Base-by-base conservation (phyloP, 2,797 vertebrate species). In the Dermochelys coriacea region DNA sequence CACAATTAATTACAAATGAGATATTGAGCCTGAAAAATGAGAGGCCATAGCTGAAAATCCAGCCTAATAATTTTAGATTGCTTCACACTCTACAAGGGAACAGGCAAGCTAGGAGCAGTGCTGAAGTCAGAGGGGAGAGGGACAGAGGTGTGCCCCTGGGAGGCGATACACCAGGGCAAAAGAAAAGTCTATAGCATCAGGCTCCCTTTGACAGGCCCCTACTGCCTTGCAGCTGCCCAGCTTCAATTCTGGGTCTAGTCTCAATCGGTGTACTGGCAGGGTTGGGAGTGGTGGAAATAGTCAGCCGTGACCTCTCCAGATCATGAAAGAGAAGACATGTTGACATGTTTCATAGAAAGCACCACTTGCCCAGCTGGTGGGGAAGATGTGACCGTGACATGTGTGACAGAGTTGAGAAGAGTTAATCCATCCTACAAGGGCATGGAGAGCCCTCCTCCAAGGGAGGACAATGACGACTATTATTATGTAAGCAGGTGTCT, bases 281-380 rank as follows among this genome's bases (percentile, higher is more conserved):
- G 27, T 54, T 78, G 80, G 95, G 89, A 96, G 96, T 95, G 89
- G 90, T 94, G 87, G 96, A 96, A 97, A 96, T 96, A 96, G 95
- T 94, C 96, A 97, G 96, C 93, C 91, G 6, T 91, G 94, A 95
- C 96, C 93, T 96, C 86, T 57, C 49, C 3, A 1, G 96, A 94
- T 96, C 90, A 97, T 97, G 96, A 96, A 96, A 96, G 93, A 89
- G 91, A 96, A 96, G 94, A 96, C 94, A 96, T 96, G 18, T 71
- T 12, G 86, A 96, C 90, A 96, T 94, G 95, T 96, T 91, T 96
- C 90, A 94, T 93, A 96, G 94, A 94, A 96, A 96, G 96, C 94
- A 96, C 93, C 94, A 93, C 93, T 93, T 94, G 94, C 95, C 96
- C 94, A 95, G 95, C 77, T 93, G 92, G 95, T 88, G 90, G 94